Percentiles rank a stretch among this genome's conserved stretches.
Conservation (phyloP, 2,797 vertebrate genomes). For the Prionace glauca region DNA sequence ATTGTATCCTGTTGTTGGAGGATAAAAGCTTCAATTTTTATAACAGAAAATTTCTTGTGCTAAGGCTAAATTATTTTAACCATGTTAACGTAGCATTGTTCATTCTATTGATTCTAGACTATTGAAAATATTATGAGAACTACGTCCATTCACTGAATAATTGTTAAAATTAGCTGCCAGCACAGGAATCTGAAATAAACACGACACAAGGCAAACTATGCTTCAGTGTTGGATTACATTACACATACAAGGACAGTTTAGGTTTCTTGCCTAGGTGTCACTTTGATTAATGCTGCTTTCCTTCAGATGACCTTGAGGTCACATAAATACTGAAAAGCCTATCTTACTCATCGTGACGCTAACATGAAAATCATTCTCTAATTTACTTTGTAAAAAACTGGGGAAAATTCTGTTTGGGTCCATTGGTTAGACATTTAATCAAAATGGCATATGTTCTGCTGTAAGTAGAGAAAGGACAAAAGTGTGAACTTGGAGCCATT, state of each 20-base stretch:
- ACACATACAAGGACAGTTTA: not conserved
- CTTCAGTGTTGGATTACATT: not conserved
- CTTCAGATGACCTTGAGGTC: constrained; percentile 60
- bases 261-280: constrained; percentile 46
- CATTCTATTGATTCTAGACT: not conserved
- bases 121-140: not conserved
- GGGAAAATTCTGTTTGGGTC: constrained; percentile 35
- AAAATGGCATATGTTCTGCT: constrained; percentile 31
- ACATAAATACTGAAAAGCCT: constrained; percentile 54
- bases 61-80: not conserved
- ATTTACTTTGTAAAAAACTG: constrained; percentile 51
- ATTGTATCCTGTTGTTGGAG: not conserved
- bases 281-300: constrained; percentile 64
- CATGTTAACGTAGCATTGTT: not conserved
- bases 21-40: not conserved
- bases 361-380: constrained; percentile 49
- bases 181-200: not conserved
- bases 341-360: constrained; percentile 35
- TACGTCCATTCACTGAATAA: not conserved
- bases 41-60: not conserved
- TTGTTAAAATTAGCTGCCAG: constrained; percentile 9
- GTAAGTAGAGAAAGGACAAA: constrained; percentile 27
- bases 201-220: not conserved
- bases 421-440: constrained; percentile 37
- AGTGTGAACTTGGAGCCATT: not conserved